Conservation (phyloP, 2,797 vertebrate species). For the Oreonectes daqikongensis region DNA sequence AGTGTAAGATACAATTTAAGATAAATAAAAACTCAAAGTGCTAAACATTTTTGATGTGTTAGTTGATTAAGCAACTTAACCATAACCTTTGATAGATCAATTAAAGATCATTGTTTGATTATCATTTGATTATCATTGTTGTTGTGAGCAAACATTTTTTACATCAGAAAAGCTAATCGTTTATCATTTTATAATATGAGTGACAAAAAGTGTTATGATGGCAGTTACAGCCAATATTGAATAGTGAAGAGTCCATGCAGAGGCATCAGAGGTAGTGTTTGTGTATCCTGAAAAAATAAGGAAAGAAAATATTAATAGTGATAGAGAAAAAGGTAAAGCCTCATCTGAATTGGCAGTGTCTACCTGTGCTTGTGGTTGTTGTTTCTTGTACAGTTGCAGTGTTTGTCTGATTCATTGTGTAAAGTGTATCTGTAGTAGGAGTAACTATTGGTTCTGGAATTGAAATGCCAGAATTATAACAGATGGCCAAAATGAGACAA, state of each 20-base stretch:
- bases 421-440: background rate
- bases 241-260: background rate
- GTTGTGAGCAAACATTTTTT: no score
- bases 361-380: background rate
- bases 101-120: no score
- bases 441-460: background rate
- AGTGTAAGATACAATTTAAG: no score
- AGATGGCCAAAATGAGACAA: background rate
- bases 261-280: background rate
- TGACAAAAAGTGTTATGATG: slow-evolving; percentile 14
- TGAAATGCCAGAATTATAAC: background rate
- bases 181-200: no score
- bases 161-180: no score
- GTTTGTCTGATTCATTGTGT: background rate
- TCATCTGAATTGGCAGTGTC: background rate
- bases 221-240: slow-evolving; percentile 7
- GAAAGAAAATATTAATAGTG: background rate
- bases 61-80: no score
- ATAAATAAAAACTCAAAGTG: no score
- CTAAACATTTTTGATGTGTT: background rate
- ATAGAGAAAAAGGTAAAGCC: background rate
- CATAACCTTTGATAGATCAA: background rate
- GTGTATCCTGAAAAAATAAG: background rate
- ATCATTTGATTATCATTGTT: no score
- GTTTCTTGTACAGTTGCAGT: background rate